A percentile compares a stretch with the other conserved stretches of the same genome.
Conservation (phyloP, 2,888 invertebrate genomes). For the Trichopria drosophilae region DNA sequence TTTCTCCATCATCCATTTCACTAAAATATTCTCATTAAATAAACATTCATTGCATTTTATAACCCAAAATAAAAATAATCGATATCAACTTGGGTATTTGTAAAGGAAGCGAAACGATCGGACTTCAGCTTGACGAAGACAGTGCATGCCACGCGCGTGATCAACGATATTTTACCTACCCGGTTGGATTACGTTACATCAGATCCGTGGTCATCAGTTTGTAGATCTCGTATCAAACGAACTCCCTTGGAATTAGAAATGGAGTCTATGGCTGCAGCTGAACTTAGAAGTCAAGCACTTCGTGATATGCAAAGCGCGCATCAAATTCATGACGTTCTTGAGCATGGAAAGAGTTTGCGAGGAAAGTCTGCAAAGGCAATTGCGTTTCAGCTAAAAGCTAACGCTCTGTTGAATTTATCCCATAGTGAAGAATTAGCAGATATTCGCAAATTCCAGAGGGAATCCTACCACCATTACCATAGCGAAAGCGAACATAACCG, state of each 20-base stretch:
- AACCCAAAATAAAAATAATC: too few relatives aligned
- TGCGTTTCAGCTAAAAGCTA: slow-evolving; percentile 57
- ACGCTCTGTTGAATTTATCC: slow-evolving; percentile 61
- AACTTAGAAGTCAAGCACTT: slow-evolving; percentile 42
- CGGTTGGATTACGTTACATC: too few relatives aligned
- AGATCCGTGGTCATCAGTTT: too few relatives aligned
- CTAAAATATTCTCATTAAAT: too few relatives aligned
- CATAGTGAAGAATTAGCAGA: slow-evolving; percentile 59
- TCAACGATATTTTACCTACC: slow-evolving; percentile 72
- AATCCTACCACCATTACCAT: slow-evolving; percentile 45
- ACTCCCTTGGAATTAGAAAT: slow-evolving; percentile 26
- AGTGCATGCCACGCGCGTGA: slow-evolving; percentile 66
- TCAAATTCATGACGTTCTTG: slow-evolving; percentile 45
- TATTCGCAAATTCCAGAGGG: slow-evolving; percentile 52
- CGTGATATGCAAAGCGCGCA: slow-evolving; percentile 46
- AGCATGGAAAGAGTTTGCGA: slow-evolving; percentile 61
- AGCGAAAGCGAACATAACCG: slow-evolving; percentile 54
- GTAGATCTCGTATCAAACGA: too few relatives aligned
- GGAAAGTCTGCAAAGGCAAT: slow-evolving; percentile 79
- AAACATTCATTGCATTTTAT: too few relatives aligned
- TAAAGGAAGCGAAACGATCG: slow-evolving; percentile 63
- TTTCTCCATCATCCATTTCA: too few relatives aligned
- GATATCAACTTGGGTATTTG: too few relatives aligned
- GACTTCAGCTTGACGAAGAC: slow-evolving; percentile 67
- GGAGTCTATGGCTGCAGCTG: slow-evolving; percentile 43